These are phyloP conservation scores for Oryzias curvinotus DNA, from an alignment of 2,113 vertebrate species.

Conservation along the genomic window DNA sequence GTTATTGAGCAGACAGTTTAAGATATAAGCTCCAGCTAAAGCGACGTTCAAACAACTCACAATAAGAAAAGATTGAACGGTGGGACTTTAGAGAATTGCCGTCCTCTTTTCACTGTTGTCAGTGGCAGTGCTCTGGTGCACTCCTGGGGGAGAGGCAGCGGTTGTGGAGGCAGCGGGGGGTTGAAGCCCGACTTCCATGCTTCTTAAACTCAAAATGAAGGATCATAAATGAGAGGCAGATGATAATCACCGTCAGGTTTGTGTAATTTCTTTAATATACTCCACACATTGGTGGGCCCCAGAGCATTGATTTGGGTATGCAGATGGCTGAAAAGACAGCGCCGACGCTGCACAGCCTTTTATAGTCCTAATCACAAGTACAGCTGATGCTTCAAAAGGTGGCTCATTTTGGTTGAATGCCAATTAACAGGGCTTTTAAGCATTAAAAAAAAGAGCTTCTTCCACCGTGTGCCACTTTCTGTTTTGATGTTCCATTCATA, in stretches of 20 bases:
- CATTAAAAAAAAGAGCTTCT: background rate
- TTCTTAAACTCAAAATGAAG: background rate
- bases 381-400: slow-evolving; percentile 14
- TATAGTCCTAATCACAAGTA: slow-evolving; percentile 8
- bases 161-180: background rate
- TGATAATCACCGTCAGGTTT: background rate
- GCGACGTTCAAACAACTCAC: slow-evolving; percentile 36
- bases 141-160: slow-evolving; percentile 2
- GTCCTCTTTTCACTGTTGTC: slow-evolving; percentile 31
- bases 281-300: too few species aligned
- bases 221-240: background rate
- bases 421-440: slow-evolving; percentile 18
- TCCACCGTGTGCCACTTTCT: background rate
- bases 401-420: slow-evolving; percentile 20
- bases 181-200: background rate
- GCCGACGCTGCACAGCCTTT: slow-evolving; percentile 6
- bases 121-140: slow-evolving; percentile 24
- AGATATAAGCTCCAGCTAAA: slow-evolving; percentile 69
- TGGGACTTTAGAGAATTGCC: slow-evolving; percentile 22
- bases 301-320: background rate
- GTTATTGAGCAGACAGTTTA: slow-evolving; percentile 70
- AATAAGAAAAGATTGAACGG: slow-evolving; percentile 38
- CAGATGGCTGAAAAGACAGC: slow-evolving; percentile 5
- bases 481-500: background rate
- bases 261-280: background rate